These are phyloP conservation scores for Amazona ochrocephala DNA, from an alignment of 2,797 vertebrate species.

Conservation along the genomic window DNA sequence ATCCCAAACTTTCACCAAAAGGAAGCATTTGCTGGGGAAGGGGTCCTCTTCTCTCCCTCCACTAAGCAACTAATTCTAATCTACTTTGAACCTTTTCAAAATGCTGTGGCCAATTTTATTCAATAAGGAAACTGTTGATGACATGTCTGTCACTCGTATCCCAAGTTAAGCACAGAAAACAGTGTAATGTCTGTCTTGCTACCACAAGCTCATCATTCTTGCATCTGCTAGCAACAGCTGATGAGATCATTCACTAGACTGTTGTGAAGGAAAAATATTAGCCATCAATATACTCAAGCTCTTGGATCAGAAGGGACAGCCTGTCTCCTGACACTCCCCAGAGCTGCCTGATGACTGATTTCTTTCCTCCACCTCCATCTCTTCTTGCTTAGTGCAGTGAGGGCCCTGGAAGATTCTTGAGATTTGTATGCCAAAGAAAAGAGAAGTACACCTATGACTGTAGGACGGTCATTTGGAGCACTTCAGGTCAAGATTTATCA, in stretches of 20 bases:
- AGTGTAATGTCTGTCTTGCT: neutral
- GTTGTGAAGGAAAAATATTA: slow-evolving; percentile 2
- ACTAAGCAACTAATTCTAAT: neutral
- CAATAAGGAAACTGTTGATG: neutral
- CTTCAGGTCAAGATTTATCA: neutral
- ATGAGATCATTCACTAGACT: slow-evolving; percentile 15
- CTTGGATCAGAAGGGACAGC: slow-evolving; percentile 16
- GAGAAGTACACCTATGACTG: neutral
- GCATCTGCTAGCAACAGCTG: slow-evolving; percentile 27
- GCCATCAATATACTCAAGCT: neutral
- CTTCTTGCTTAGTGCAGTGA: neutral
- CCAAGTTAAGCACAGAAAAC: neutral
- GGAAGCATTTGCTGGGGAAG: neutral
- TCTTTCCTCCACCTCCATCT: neutral
- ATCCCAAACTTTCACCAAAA: neutral
- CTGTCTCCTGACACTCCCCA: neutral
- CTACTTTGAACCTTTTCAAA: neutral
- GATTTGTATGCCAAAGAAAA: neutral
- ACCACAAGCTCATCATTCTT: slow-evolving; percentile 1
- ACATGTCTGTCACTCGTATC: neutral
- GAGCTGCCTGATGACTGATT: neutral
- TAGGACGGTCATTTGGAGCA: neutral
- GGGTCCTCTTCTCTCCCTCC: neutral
- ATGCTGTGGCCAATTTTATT: neutral
- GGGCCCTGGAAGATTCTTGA: neutral